A percentile compares a stretch with the other conserved stretches of the same genome.
Conservation (phyloP, 2,113 vertebrate genomes). For the Cyprinodon variegatus region DNA sequence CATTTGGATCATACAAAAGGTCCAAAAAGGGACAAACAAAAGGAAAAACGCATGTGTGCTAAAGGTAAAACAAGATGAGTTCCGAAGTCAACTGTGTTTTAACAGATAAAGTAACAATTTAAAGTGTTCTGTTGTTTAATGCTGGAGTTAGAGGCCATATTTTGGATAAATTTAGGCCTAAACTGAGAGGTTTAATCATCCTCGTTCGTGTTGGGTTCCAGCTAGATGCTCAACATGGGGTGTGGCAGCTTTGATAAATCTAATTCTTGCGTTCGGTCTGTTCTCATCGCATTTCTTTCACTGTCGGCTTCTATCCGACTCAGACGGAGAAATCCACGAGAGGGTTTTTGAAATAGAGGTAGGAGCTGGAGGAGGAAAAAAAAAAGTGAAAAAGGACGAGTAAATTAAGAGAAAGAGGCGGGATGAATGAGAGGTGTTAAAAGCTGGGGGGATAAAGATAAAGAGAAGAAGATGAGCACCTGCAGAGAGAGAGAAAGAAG, state of each 20-base stretch:
- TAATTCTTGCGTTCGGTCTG: not conserved
- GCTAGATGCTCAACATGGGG: not conserved
- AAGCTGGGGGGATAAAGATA: constrained; percentile 5
- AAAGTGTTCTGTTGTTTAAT: not conserved
- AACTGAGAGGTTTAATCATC: not conserved
- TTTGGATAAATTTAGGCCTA: not conserved
- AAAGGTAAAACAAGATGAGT: no score
- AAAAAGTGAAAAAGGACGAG: constrained; percentile 2
- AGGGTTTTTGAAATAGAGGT: not conserved
- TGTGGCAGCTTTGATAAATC: not conserved
- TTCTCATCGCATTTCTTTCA: not conserved
- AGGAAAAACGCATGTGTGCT: no score
- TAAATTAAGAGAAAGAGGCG: constrained; percentile 9
- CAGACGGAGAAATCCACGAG: not conserved
- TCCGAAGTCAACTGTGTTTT: not conserved
- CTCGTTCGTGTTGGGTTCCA: not conserved
- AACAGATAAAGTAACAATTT: not conserved
- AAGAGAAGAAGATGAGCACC: constrained; percentile 19
- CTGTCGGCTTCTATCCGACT: not conserved
- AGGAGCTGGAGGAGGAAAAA: not conserved
- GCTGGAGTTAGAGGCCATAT: not conserved
- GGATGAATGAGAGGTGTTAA: constrained; percentile 15
- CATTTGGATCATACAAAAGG: no score
- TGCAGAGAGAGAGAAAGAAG: constrained; percentile 22
- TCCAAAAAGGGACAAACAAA: no score